Conservation (phyloP, 2,888 invertebrate genomes). For the Helicoverpa assulta region DNA sequence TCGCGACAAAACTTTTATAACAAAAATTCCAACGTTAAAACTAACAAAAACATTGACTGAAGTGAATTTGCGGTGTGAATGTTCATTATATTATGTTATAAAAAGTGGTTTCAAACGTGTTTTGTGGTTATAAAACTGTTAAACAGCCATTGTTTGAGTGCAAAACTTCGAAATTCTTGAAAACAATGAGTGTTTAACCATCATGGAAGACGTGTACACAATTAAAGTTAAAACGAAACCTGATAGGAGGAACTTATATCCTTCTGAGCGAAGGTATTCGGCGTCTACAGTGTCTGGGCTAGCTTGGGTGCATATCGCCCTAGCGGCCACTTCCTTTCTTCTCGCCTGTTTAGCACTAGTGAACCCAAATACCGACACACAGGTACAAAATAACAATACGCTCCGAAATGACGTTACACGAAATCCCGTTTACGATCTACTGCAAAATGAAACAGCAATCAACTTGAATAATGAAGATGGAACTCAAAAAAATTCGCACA, state of each 20-base stretch:
- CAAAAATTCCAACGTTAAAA: slow-evolving; percentile 26
- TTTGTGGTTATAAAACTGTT: slow-evolving; percentile 18
- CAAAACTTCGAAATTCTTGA: slow-evolving; percentile 56
- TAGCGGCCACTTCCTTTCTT: slow-evolving; percentile 90
- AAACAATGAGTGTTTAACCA: slow-evolving; percentile 68
- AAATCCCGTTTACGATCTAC: slow-evolving; percentile 35
- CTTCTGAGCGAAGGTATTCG: slow-evolving; percentile 92
- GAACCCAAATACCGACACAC: slow-evolving; percentile 71
- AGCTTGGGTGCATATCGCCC: slow-evolving; percentile 91
- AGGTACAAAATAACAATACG: slow-evolving; percentile 45
- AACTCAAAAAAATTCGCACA: slow-evolving; percentile 48
- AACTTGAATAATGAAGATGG: slow-evolving; percentile 35
- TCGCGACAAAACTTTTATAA: slow-evolving; percentile 17
- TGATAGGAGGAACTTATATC: slow-evolving; percentile 90
- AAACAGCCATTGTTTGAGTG: slow-evolving; percentile 44
- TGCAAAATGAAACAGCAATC: slow-evolving; percentile 45
- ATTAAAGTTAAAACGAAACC: slow-evolving; percentile 92
- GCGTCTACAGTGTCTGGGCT: slow-evolving; percentile 92
- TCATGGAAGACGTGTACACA: slow-evolving; percentile 92
- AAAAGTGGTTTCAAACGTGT: slow-evolving; percentile 31
- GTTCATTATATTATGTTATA: slow-evolving; percentile 27
- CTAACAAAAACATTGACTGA: slow-evolving; percentile 22
- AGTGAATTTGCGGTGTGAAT: slow-evolving; percentile 31
- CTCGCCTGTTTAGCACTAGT: slow-evolving; percentile 89
- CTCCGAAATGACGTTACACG: slow-evolving; percentile 26